Evolutionary conservation across 2,797 vertebrate genomes (phyloP).

Genomic region (Crax fasciolata): DNA sequence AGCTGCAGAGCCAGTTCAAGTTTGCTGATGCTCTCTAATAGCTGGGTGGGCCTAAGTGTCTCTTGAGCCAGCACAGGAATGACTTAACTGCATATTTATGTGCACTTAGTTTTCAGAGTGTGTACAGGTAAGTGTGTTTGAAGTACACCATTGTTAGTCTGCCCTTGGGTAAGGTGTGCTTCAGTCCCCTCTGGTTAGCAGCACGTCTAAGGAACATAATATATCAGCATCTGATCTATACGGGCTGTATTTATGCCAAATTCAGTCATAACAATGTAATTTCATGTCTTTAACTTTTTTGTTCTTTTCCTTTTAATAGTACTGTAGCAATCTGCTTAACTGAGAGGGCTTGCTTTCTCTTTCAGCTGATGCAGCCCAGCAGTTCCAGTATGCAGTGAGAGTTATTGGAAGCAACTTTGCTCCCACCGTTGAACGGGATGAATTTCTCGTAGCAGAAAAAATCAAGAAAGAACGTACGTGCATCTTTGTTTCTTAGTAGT

Average conservation of each 20-base stretch:
- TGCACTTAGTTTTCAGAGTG: not conserved
- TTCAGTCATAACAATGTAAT: not conserved
- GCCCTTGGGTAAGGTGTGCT: not conserved
- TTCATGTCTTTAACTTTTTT: not conserved
- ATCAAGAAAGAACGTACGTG: slow-evolving; percentile 98
- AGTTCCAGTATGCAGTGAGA: slow-evolving; percentile 98
- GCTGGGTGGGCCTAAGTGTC: not conserved
- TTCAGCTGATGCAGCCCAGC: slow-evolving; percentile 95
- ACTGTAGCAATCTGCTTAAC: not conserved
- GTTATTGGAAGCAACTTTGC: slow-evolving; percentile 99
- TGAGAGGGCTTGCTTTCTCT: not conserved
- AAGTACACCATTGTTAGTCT: not conserved
- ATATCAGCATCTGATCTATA: not conserved
- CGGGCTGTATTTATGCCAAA: fast-evolving
- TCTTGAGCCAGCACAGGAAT: not conserved
- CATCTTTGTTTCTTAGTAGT: not conserved
- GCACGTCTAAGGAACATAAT: not conserved
- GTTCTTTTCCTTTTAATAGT: not conserved
- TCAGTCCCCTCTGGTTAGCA: not conserved
- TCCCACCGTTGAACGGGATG: slow-evolving; percentile 96
- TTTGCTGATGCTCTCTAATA: not conserved
- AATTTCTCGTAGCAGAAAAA: slow-evolving; percentile 97
- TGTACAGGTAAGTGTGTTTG: not conserved
- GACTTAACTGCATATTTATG: not conserved
- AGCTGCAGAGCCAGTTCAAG: not conserved